Base-by-base conservation (phyloP, 2,113 vertebrate species). In the Elgaria multicarinata region DNA sequence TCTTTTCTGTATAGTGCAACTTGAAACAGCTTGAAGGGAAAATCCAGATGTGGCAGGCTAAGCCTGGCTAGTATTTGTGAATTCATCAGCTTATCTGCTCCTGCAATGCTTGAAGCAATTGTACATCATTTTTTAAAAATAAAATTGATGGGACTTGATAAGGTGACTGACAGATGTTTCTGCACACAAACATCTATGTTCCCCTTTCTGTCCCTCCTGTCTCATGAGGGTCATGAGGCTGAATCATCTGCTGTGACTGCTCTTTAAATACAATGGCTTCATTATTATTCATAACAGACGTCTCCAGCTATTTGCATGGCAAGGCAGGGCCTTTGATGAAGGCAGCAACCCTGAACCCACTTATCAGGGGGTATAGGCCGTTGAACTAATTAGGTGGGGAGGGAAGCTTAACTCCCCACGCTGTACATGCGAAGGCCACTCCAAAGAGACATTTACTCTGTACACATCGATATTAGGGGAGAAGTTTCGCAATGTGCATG, bases 291-390 rank as follows among this genome's bases (percentile, higher is more conserved):
- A 33, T 79, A 55, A 83, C 33, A 67, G 22, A 77, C 83, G 31
- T 85, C 33, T 72, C 76, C 28, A 14, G 20, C 89, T 89, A 92
- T 10, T 83, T 93, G 90, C 91, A 92, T 94, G 88, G 93, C 90
- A 92, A 91, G 13, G 7, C 78, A 83, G 4, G 88, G 1, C 24
- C 62, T 92, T n/a, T 80, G 28, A 24, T 66, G n/a, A 71, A 74
- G 69, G 36, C n/a, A 58, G 24, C 24, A 31, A 53, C 9, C 66
- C 26, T 74, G 28, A 2, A 55, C 50, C 36, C 46, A 74, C 33
- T 55, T 28, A 55, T 13, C 13, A 42, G 22, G 50, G 31, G 20
- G 31, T 33, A 18, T 55, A 50, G n/a, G 71, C 46, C 50, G 39
- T 75, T 86, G 50, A 85, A 85, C 69, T 36, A 71, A 72, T 53